phyloP scores from a whole-genome alignment of 1,140 invertebrate species.

The Solenopsis invicta region DNA sequence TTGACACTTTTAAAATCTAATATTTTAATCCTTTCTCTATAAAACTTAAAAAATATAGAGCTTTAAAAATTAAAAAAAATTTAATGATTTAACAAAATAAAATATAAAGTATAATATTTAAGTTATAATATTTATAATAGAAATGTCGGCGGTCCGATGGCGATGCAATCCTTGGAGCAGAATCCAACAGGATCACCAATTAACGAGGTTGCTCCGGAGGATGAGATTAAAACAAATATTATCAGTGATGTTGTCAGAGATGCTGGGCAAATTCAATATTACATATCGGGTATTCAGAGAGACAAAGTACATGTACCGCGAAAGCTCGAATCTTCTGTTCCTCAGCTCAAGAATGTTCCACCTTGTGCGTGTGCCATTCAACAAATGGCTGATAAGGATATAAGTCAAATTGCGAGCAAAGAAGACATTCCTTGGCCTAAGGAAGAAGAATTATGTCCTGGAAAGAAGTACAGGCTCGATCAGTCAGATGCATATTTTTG shows the following conservation, averaged over 20 bases:
- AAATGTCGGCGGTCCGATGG: constrained; percentile 73
- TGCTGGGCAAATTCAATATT: constrained; percentile 71
- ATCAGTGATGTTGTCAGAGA: constrained; percentile 72
- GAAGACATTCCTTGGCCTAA: constrained; percentile 70
- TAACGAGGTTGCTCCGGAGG: constrained; percentile 69
- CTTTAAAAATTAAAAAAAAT: constrained; percentile 5
- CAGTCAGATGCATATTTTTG: constrained; percentile 69
- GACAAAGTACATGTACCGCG: constrained; percentile 68
- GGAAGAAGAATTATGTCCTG: constrained; percentile 74
- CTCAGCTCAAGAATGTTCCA: constrained; percentile 72
- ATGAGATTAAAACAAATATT: constrained; percentile 73
- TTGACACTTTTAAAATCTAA: background rate
- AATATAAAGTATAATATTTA: background rate
- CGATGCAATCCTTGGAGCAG: constrained; percentile 76
- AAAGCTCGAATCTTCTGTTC: constrained; percentile 55
- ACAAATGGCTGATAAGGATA: constrained; percentile 61
- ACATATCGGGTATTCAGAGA: constrained; percentile 71
- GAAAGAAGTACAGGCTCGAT: constrained; percentile 72
- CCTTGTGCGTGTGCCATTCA: constrained; percentile 77
- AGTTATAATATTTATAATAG: constrained; percentile 54
- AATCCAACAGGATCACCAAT: constrained; percentile 67
- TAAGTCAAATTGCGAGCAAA: constrained; percentile 26
- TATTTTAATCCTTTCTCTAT: background rate
- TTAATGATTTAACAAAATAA: background rate
- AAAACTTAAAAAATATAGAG: background rate